These are phyloP conservation scores for Hemitrygon akajei DNA, from an alignment of 2,797 vertebrate genomes.

Conservation along the genomic window DNA sequence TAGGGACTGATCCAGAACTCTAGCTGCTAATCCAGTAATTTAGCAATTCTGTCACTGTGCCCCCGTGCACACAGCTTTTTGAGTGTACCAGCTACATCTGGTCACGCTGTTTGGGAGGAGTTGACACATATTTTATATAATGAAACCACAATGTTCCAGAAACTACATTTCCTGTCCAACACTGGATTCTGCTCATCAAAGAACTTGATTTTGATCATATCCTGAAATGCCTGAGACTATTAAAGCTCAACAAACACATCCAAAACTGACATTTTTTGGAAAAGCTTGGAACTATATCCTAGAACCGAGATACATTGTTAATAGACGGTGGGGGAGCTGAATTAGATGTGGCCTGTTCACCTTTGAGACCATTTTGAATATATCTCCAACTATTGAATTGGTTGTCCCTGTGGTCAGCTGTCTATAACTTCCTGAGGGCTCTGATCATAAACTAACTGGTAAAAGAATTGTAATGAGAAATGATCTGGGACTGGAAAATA, in stretches of 20 bases:
- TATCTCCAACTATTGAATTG: background rate
- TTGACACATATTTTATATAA: background rate
- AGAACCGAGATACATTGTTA: background rate
- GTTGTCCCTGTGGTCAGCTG: background rate
- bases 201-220: background rate
- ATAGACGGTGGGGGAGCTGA: background rate
- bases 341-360: background rate
- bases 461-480: background rate
- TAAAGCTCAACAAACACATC: background rate
- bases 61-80: background rate
- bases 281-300: background rate
- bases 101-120: background rate
- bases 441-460: background rate
- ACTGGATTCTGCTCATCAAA: background rate
- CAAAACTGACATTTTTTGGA: background rate
- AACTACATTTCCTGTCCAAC: background rate
- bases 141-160: background rate
- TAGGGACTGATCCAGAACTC: too few species aligned
- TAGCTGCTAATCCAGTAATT: too few species aligned
- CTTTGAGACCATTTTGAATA: background rate
- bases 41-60: too few species aligned
- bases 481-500: background rate
- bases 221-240: background rate
- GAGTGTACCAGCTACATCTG: background rate
- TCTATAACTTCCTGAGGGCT: background rate